phyloP scores from a whole-genome alignment of 92 coral and sea anemone species.

The Scolanthus callimorphus region DNA sequence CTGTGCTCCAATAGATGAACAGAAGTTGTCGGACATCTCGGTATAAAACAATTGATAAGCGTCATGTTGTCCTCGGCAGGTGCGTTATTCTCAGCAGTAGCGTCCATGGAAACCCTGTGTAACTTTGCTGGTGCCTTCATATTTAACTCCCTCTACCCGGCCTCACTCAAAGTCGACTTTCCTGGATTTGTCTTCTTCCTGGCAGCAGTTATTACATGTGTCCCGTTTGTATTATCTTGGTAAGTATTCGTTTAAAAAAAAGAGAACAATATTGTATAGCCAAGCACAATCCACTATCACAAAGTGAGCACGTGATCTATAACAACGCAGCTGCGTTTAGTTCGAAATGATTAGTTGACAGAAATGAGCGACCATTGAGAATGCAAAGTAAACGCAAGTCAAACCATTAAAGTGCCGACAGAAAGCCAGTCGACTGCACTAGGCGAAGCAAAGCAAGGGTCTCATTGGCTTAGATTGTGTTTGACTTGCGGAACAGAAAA shows the following conservation, averaged over 20 bases:
- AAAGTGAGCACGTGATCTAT: background rate
- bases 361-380: no score
- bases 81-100: slow-evolving; percentile 70
- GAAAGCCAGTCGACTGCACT: background rate
- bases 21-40: no score
- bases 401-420: no score
- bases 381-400: no score
- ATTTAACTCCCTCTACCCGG: slow-evolving; percentile 65
- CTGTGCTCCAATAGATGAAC: no score
- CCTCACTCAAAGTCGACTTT: slow-evolving; percentile 45
- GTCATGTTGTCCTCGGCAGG: slow-evolving; percentile 27
- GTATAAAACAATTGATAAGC: no score
- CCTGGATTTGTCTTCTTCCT: slow-evolving; percentile 64
- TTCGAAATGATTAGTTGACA: no score
- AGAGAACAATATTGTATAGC: background rate
- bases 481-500: no score
- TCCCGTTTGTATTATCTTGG: slow-evolving; percentile 49
- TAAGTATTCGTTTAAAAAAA: slow-evolving; percentile 3
- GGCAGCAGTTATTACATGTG: slow-evolving; percentile 29
- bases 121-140: slow-evolving; percentile 54
- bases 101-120: slow-evolving; percentile 63
- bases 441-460: background rate
- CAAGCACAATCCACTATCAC: background rate
- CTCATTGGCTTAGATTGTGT: background rate
- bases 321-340: no score